Evolutionary conservation across 2,797 vertebrate species (phyloP), one percentile per base, ranked within the genome.

Genomic region (Malurus splendens): DNA sequence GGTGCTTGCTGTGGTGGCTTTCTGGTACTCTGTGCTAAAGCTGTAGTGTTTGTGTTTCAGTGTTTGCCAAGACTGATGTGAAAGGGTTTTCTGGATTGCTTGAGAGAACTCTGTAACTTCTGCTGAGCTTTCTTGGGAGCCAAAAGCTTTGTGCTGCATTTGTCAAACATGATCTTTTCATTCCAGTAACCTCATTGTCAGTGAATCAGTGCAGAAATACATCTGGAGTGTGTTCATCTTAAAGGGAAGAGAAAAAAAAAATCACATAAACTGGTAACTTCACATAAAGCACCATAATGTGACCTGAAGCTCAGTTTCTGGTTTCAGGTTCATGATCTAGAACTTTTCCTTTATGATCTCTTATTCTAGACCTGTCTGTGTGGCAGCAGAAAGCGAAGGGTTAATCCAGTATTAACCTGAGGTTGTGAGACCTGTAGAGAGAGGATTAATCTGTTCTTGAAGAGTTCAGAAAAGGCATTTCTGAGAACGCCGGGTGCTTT

Each of bases 401-500:
- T 90, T 89, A 89, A 70, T 70, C 55, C 60, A 64, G 17, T 22
- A 28, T 68, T 70, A 75, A 39, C 56, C 47, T 75, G 61, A 55
- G 68, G 45, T 28, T 30, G 56, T 50, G 70, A 28, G 36, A 75
- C 51, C 33, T 79, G 19, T 4, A 8, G n/a, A 17, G 70, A 68
- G 47, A 57, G 57, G 56, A 41, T 91, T 72, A 41, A 22, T 77
- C 47, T 85, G 38, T 67, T 89, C 52, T 25, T 64, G 77, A 24
- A 44, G 68, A 41, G 48, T 47, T 45, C 11, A 66, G 64, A 33
- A 71, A 61, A 70, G 60, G 4, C 0, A 10, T 80, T 82, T 66
- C 22, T 0, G 18, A 42, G 70, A 73, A 23, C 0, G 0, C n/a
- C 0, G 1, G 5, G 14, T 42, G 33, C 71, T 87, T 76, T 47